Conservation (phyloP, 2,113 vertebrate species). For the Chaetodon auriga region DNA sequence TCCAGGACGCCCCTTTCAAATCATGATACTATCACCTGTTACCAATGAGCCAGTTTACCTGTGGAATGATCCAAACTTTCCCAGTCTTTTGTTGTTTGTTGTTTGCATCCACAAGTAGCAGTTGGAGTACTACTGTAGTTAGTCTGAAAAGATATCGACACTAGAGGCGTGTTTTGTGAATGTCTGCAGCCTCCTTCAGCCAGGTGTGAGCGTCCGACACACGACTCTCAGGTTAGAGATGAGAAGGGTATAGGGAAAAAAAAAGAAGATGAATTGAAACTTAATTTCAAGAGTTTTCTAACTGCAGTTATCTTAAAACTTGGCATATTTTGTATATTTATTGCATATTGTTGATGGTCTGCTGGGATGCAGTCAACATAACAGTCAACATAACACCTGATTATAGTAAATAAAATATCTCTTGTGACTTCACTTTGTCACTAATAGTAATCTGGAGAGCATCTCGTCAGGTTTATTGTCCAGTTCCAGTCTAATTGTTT, state of each 20-base stretch:
- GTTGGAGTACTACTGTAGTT: neutral
- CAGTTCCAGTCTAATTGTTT: conserved; percentile 17
- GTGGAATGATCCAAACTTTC: too few species aligned
- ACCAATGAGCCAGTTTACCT: too few species aligned
- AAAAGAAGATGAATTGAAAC: neutral
- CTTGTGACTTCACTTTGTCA: neutral
- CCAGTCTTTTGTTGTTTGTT: neutral
- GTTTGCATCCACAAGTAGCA: neutral
- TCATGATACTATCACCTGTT: too few species aligned
- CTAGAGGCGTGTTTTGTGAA: neutral
- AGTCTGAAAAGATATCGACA: neutral
- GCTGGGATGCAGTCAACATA: neutral
- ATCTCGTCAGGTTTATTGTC: neutral
- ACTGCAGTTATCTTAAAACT: neutral
- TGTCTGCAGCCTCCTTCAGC: neutral
- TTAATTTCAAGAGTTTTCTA: neutral
- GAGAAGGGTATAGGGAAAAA: neutral
- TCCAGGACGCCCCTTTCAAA: too few species aligned
- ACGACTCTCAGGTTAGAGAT: neutral
- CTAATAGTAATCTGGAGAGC: neutral
- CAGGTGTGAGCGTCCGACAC: neutral
- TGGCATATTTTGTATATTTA: neutral
- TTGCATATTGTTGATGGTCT: too few species aligned
- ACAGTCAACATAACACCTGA: conserved; percentile 7
- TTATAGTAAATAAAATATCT: neutral